Conservation (phyloP, 2,888 invertebrate species). For the Barypeithes pellucidus region DNA sequence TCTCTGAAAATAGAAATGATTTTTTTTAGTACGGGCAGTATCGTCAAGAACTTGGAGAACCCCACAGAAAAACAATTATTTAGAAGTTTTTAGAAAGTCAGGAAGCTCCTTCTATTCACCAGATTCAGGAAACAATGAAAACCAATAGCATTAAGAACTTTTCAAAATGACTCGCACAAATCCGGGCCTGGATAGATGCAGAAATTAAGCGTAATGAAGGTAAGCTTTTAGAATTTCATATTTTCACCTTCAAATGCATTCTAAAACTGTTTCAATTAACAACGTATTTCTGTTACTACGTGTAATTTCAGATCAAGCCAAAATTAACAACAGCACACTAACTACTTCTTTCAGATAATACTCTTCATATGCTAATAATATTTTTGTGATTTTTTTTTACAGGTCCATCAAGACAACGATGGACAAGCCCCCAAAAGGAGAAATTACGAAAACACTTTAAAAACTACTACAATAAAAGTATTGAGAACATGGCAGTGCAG, state of each 20-base stretch:
- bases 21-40: not conserved
- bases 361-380: not conserved
- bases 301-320: not conserved
- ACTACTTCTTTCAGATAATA: not conserved
- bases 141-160: not conserved
- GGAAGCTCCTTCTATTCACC: not conserved
- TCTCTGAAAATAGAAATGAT: too few species aligned
- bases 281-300: not conserved
- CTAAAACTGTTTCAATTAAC: not conserved
- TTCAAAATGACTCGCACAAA: not conserved
- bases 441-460: not conserved
- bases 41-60: not conserved
- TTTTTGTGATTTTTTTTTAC: not conserved
- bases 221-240: not conserved
- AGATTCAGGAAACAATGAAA: not conserved
- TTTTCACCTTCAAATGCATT: not conserved
- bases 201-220: not conserved
- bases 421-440: not conserved
- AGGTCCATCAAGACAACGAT: not conserved
- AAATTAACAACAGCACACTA: too few species aligned
- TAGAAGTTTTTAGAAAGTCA: not conserved
- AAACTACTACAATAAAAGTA: not conserved
- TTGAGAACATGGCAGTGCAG: not conserved
- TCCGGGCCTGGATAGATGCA: not conserved
- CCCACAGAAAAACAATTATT: constrained; percentile 1